These are phyloP conservation scores for Noctua comes DNA, from an alignment of 2,888 invertebrate genomes.

Conservation along the genomic window DNA sequence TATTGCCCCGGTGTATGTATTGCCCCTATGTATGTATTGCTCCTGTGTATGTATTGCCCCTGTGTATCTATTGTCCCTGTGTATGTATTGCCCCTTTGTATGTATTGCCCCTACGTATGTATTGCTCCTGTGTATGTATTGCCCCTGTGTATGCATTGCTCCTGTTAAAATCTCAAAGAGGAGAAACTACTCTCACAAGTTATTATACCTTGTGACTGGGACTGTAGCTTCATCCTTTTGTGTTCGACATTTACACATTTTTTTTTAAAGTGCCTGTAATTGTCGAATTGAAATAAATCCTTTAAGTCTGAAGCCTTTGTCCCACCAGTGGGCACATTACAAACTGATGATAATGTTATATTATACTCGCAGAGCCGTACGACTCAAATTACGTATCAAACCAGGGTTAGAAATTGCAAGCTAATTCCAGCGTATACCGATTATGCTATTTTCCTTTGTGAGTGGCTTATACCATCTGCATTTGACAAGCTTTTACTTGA, in stretches of 20 bases:
- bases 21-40: too few species aligned
- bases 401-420: slow-evolving; percentile 23
- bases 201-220: background rate
- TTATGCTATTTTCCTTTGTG: slow-evolving; percentile 44
- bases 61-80: too few species aligned
- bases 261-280: background rate
- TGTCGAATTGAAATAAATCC: too few species aligned
- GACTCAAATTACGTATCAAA: slow-evolving; percentile 7
- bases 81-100: too few species aligned
- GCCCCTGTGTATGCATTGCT: too few species aligned
- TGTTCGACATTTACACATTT: background rate
- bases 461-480: slow-evolving; percentile 5
- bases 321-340: background rate
- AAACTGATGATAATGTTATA: background rate
- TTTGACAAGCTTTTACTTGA: slow-evolving; percentile 22
- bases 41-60: too few species aligned
- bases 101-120: too few species aligned
- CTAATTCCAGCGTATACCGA: slow-evolving; percentile 37
- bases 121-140: too few species aligned
- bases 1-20: too few species aligned
- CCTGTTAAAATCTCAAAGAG: too few species aligned
- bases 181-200: too few species aligned
- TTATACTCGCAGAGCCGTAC: background rate
- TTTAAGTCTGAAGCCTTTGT: background rate
- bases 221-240: background rate